Evolutionary conservation across 2,888 invertebrate species (phyloP).

Genomic region (Noctua janthe): DNA sequence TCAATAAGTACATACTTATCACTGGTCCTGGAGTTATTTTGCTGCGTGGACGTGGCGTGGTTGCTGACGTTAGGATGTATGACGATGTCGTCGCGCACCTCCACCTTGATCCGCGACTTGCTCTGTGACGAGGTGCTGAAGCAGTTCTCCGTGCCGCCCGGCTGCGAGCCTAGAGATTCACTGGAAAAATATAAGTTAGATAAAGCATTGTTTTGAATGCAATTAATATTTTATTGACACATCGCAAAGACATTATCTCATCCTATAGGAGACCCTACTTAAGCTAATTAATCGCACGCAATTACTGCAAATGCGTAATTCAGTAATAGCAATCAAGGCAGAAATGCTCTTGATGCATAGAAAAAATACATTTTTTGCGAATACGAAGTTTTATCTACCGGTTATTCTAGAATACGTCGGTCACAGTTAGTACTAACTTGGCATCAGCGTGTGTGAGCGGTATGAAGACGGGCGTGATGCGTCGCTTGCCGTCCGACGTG

Average conservation of each 20-base stretch:
- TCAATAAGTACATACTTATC: conserved; percentile 75
- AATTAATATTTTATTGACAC: no score
- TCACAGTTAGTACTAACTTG: conserved; percentile 81
- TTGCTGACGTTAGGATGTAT: conserved; percentile 90
- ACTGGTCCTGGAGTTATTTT: conserved; percentile 66
- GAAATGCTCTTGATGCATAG: no score
- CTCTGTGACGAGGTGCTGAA: conserved; percentile 95
- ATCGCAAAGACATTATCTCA: no score
- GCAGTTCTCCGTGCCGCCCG: conserved; percentile 89
- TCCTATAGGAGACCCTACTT: no score
- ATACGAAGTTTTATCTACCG: no score
- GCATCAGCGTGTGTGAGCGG: conserved; percentile 93
- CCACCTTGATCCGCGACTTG: conserved; percentile 95
- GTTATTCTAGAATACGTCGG: no score
- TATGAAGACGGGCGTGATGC: conserved; percentile 99
- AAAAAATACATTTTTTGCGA: no score
- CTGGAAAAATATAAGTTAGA: conserved; percentile 70
- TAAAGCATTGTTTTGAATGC: no score
- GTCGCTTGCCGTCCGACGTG: conserved; percentile 97
- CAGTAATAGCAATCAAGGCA: no score
- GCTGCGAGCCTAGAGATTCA: conserved; percentile 88
- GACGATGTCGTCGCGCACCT: conserved; percentile 92
- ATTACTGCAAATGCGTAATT: no score
- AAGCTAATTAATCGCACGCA: no score
- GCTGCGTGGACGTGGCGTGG: conserved; percentile 79